Evolutionary conservation across 2,797 vertebrate genomes (phyloP).

Genomic region (Apogon hyalosoma): DNA sequence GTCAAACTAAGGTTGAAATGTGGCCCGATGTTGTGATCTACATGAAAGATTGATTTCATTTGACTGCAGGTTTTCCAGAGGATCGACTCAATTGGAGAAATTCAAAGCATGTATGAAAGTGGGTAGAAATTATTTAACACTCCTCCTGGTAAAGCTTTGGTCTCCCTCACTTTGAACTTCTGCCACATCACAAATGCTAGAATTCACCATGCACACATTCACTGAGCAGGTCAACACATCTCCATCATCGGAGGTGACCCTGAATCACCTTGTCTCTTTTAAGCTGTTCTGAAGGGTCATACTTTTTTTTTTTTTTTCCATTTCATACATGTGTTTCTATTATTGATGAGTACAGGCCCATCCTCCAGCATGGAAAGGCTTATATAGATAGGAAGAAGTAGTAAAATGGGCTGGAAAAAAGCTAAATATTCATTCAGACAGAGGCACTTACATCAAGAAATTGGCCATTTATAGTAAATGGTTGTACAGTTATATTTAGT

Average conservation of each 20-base stretch:
- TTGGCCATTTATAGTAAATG: neutral
- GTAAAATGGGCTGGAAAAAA: slow-evolving; percentile 11
- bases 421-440: slow-evolving; percentile 9
- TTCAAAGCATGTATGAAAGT: slow-evolving; percentile 38
- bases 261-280: slow-evolving; percentile 14
- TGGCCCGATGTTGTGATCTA: slow-evolving; percentile 10
- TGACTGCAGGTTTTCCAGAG: slow-evolving; percentile 28
- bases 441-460: neutral
- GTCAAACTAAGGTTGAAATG: slow-evolving; percentile 12
- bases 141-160: slow-evolving; percentile 16
- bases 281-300: slow-evolving; percentile 9
- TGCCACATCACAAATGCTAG: neutral
- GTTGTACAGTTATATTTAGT: neutral
- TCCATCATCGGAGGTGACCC: slow-evolving; percentile 26
- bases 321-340: slow-evolving; percentile 31
- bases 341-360: slow-evolving; percentile 35
- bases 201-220: neutral
- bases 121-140: slow-evolving; percentile 48
- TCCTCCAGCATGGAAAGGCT: slow-evolving; percentile 5
- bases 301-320: slow-evolving; percentile 25
- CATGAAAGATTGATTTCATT: slow-evolving; percentile 48
- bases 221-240: slow-evolving; percentile 5
- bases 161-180: slow-evolving; percentile 21
- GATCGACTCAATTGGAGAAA: slow-evolving; percentile 16
- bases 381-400: slow-evolving; percentile 3